Percentiles rank a stretch among this genome's conserved stretches.
Conservation (phyloP, 1,140 invertebrate species). For the Lepidurus couesii region DNA sequence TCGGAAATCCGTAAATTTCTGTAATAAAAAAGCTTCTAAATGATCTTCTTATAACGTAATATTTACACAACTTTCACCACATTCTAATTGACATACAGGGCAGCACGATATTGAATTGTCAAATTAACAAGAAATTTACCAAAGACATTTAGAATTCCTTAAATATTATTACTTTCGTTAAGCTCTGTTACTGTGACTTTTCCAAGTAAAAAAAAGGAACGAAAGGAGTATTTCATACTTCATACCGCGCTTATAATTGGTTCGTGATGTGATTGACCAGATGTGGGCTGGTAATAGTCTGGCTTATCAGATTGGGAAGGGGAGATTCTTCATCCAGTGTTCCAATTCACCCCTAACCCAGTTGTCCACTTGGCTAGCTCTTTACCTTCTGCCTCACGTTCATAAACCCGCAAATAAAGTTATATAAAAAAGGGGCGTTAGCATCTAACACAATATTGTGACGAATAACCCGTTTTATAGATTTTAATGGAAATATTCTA, state of each 20-base stretch:
- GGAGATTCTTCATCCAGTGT: background rate
- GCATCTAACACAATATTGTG: too few species aligned
- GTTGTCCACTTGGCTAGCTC: constrained; percentile 18
- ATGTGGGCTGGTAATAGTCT: constrained; percentile 18
- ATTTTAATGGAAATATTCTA: too few species aligned
- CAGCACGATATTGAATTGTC: too few species aligned
- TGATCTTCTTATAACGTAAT: too few species aligned
- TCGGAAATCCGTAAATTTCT: too few species aligned
- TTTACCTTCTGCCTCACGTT: background rate
- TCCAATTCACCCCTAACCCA: background rate
- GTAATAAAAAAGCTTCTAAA: too few species aligned
- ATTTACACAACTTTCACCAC: too few species aligned
- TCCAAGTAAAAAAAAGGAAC: background rate
- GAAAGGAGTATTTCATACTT: background rate
- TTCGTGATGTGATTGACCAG: constrained; percentile 6
- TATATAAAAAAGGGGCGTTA: background rate
- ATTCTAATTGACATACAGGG: too few species aligned
- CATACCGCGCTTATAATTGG: background rate
- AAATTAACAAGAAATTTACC: too few species aligned
- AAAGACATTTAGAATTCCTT: too few species aligned
- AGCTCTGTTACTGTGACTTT: background rate
- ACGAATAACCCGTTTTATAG: too few species aligned
- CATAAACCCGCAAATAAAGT: background rate
- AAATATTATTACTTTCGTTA: too few species aligned
- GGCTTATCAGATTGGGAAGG: constrained; percentile 17